These are phyloP conservation scores for Macropis europaea DNA, from an alignment of 2,888 invertebrate genomes.

Conservation along the genomic window DNA sequence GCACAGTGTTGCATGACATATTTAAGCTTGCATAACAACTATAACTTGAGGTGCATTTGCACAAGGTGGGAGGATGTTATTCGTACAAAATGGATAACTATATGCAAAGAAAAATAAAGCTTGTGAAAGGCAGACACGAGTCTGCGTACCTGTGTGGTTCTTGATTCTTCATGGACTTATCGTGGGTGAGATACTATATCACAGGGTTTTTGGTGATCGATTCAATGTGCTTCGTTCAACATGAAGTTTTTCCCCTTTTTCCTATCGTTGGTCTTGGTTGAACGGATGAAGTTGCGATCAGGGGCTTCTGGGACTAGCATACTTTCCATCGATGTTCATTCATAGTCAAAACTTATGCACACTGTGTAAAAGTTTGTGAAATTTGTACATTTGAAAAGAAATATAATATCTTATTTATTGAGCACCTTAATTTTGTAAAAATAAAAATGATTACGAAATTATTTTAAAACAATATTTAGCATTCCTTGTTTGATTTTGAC, in stretches of 20 bases:
- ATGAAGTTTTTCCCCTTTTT: constrained; percentile 6
- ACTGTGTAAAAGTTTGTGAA: neutral
- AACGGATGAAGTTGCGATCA: constrained; percentile 49
- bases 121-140: constrained; percentile 61
- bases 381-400: constrained; percentile 17
- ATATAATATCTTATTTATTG: constrained; percentile 16
- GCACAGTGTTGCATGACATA: constrained; percentile 41
- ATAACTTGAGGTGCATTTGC: constrained; percentile 20
- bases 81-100: constrained; percentile 28
- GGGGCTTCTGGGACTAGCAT: constrained; percentile 71
- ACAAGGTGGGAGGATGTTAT: constrained; percentile 30
- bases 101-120: constrained; percentile 70
- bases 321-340: constrained; percentile 59
- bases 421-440: too few species aligned
- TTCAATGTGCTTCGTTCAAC: constrained; percentile 56
- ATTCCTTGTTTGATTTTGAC: too few species aligned
- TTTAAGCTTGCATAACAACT: constrained; percentile 39
- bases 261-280: constrained; percentile 57
- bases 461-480: too few species aligned
- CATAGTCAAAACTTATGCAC: constrained; percentile 23
- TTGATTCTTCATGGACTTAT: constrained; percentile 31
- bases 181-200: constrained; percentile 37
- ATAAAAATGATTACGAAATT: too few species aligned
- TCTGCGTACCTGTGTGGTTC: constrained; percentile 48
- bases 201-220: constrained; percentile 55